These are phyloP conservation scores for Hirtodrosophila trivittata DNA, from an alignment of 2,888 invertebrate species.

Conservation along the genomic window DNA sequence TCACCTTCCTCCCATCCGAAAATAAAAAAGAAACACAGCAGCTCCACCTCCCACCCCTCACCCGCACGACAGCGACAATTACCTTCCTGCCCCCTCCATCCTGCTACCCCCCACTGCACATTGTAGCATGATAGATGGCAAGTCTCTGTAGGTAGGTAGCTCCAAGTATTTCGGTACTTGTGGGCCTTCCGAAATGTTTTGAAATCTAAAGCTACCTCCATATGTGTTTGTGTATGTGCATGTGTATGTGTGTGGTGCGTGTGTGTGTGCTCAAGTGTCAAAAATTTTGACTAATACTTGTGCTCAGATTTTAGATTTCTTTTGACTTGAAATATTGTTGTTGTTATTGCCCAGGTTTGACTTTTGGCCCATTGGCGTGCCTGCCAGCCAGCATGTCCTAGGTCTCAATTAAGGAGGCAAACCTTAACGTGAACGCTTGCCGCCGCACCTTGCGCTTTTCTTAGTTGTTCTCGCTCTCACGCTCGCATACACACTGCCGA, in stretches of 20 bases:
- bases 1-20: not conserved
- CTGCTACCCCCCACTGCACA: conserved; percentile 11
- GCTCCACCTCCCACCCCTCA: conserved; percentile 6
- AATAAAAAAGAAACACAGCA: conserved; percentile 28
- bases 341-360: conserved; percentile 29
- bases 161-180: conserved; percentile 61
- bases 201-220: conserved; percentile 39
- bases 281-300: conserved; percentile 53
- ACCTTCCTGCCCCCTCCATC: conserved; percentile 42
- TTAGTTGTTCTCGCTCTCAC: conserved; percentile 51
- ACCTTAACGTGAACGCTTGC: not conserved
- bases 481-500: conserved; percentile 47
- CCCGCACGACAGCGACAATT: conserved; percentile 62
- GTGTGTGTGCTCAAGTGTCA: conserved; percentile 33
- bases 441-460: conserved; percentile 30
- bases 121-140: conserved; percentile 71
- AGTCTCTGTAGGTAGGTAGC: conserved; percentile 62
- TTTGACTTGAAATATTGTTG: conserved; percentile 14
- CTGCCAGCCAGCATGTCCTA: conserved; percentile 22
- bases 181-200: conserved; percentile 58
- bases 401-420: conserved; percentile 49
- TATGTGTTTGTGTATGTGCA: conserved; percentile 22
- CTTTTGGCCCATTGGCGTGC: conserved; percentile 23
- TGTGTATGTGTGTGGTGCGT: conserved; percentile 10
- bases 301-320: conserved; percentile 51